A percentile compares a stretch with the other conserved stretches of the same genome.
Evolutionary conservation across 2,797 vertebrate species (phyloP).

Genomic region (Anolis apletophallus): DNA sequence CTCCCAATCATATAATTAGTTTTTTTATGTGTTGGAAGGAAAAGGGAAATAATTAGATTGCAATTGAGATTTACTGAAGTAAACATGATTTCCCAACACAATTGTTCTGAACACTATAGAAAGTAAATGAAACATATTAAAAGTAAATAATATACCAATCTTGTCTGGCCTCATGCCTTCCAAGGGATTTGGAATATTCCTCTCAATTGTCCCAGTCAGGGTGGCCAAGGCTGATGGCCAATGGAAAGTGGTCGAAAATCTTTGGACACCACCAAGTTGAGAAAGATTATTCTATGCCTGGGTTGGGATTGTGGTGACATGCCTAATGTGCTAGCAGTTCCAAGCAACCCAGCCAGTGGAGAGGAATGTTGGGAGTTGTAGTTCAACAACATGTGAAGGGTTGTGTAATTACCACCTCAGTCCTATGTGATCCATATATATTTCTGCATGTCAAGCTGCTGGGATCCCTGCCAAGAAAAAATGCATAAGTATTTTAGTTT

Average conservation of each 20-base stretch:
- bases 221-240: neutral
- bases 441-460: neutral
- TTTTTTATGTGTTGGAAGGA: neutral
- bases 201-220: neutral
- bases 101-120: neutral
- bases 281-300: too few species aligned
- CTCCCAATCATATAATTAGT: neutral
- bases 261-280: too few species aligned
- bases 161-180: neutral
- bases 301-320: too few species aligned
- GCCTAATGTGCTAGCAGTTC: too few species aligned
- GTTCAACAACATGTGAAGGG: neutral
- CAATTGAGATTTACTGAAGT: neutral
- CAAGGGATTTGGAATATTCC: neutral
- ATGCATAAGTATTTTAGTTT: neutral
- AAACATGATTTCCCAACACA: neutral
- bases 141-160: neutral
- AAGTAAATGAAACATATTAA: neutral
- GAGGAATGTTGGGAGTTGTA: neutral
- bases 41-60: neutral
- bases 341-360: too few species aligned
- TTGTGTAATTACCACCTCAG: neutral
- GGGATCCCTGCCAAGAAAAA: neutral
- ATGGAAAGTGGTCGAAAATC: too few species aligned
- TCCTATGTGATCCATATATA: neutral